phyloP scores from a whole-genome alignment of 2,113 vertebrate genomes.

The Ictidomys tridecemlineatus region DNA sequence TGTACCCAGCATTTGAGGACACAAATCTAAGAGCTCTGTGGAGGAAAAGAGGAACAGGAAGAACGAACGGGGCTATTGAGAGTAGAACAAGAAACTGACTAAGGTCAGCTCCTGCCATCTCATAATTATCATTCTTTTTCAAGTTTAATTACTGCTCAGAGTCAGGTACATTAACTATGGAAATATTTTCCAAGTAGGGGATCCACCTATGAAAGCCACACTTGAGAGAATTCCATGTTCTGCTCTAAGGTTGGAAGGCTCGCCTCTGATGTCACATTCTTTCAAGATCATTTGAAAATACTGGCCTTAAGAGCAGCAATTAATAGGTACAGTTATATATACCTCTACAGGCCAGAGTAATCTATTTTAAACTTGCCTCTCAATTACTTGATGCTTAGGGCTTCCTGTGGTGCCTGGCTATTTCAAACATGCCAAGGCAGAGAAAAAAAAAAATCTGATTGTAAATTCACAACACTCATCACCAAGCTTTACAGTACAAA shows the following conservation, averaged over 20 bases:
- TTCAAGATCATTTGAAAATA: neutral
- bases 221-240: neutral
- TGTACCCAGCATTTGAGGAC: neutral
- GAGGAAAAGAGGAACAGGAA: neutral
- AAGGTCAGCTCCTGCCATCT: neutral
- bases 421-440: slow-evolving; percentile 49
- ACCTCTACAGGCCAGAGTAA: neutral
- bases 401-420: slow-evolving; percentile 11
- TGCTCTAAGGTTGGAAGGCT: neutral
- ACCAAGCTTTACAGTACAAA: slow-evolving; percentile 57
- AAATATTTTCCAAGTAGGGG: neutral
- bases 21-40: neutral
- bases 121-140: neutral
- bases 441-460: neutral
- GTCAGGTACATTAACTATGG: slow-evolving; percentile 26
- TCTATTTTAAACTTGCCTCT: slow-evolving; percentile 22
- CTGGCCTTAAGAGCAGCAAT: neutral
- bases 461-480: slow-evolving; percentile 47
- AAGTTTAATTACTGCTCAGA: slow-evolving; percentile 41
- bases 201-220: neutral
- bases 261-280: neutral
- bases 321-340: neutral
- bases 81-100: neutral
- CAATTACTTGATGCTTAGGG: slow-evolving; percentile 37
- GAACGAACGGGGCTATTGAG: neutral